Evolutionary conservation across 2,888 invertebrate genomes (phyloP), one percentile per base, ranked within the genome.

Genomic region (Schizotus pectinicornis): DNA sequence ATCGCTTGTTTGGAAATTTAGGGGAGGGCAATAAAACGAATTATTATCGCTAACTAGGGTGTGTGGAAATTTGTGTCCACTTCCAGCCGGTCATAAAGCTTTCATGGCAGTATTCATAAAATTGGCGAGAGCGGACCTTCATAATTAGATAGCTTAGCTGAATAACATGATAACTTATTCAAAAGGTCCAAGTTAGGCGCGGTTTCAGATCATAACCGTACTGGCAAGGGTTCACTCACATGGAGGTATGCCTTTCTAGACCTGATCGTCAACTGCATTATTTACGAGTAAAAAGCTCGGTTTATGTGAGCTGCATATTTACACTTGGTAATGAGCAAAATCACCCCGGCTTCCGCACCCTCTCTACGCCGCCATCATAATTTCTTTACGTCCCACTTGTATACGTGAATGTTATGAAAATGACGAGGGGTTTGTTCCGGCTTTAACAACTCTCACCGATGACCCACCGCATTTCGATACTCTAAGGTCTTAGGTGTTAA

Each of bases 221-320:
- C 9, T 9, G 22, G 42, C 41, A 12, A 43, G 51, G 51, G 30
- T 51, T 51, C 36, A 57, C 55, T 61, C 49, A 61, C 61, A 59
- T 63, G 61, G n/a, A n/a, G n/a, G n/a, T 63, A 63, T 61, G 63
- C 59, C 60, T 51, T 65, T 65, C 61, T 63, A 59, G 41, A 61
- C 61, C 56, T 56, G 62, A 65, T 65, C 65, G 61, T 55, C 56
- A 45, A 52, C 53, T 61, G 61, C 65, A 65, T 63, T 65, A 65
- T 65, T 65, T 65, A 65, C 59, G 50, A 35, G 46, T 55, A 57
- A 41, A 64, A 53, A 60, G 56, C 54, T 47, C 52, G 50, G 55
- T 62, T 58, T 61, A 55, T 55, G 55, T 55, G 60, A 61, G 60
- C 56, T 61, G 60, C 60, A 61, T 61, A 61, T 56, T 56, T 60